Conservation (phyloP, 2,797 vertebrate genomes). For the Platalea minor region DNA sequence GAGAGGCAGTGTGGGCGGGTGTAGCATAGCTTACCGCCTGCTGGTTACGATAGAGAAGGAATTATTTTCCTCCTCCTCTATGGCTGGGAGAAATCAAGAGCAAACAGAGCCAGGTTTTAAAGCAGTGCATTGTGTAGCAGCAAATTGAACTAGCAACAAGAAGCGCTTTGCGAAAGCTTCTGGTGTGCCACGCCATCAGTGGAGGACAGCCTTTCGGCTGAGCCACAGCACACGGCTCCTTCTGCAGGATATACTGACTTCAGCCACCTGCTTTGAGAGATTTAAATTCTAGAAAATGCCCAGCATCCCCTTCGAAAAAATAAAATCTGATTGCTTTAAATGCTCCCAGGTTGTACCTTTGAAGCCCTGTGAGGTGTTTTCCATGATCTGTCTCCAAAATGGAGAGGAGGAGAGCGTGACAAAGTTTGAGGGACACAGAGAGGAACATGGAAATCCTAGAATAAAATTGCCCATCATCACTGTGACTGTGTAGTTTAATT, state of each 20-base stretch:
- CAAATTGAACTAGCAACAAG: not conserved
- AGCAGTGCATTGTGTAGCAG: not conserved
- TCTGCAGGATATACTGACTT: not conserved
- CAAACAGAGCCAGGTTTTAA: not conserved
- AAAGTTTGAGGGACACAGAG: not conserved
- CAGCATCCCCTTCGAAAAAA: not conserved
- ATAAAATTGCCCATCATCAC: not conserved
- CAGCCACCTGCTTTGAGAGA: not conserved
- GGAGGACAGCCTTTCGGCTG: not conserved
- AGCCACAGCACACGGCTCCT: rapidly evolving
- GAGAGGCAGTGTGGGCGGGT: not conserved
- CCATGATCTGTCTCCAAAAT: not conserved
- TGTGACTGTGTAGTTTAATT: not conserved
- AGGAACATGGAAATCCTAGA: not conserved
- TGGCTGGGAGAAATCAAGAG: not conserved
- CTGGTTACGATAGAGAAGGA: not conserved
- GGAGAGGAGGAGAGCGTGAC: not conserved
- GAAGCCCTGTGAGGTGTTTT: not conserved
- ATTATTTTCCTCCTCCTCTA: not conserved
- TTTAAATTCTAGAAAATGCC: not conserved
- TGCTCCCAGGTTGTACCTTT: not conserved
- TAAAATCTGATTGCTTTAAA: not conserved
- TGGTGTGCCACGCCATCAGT: rapidly evolving
- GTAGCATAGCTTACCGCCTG: not conserved
- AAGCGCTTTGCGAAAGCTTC: not conserved